These are phyloP conservation scores for Otus sunia DNA, from an alignment of 2,113 vertebrate genomes.

Conservation along the genomic window DNA sequence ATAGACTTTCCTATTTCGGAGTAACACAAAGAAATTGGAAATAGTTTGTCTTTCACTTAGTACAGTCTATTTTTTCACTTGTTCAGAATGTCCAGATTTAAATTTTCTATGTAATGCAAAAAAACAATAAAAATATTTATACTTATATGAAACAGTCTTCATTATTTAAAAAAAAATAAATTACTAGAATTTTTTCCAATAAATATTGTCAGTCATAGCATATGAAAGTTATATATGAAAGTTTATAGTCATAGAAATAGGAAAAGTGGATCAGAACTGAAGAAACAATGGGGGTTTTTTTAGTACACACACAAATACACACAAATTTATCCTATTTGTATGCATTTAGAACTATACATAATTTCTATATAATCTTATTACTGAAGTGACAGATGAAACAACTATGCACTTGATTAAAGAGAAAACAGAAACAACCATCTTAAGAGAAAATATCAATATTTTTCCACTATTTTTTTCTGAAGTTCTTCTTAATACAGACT, in stretches of 20 bases:
- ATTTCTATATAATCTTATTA: neutral
- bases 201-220: neutral
- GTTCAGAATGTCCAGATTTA: neutral
- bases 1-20: neutral
- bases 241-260: neutral
- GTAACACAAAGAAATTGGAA: neutral
- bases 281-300: neutral
- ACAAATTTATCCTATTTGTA: neutral
- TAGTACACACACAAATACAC: neutral
- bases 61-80: neutral
- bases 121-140: neutral
- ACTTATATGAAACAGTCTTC: neutral
- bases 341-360: neutral
- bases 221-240: too few relatives aligned
- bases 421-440: neutral
- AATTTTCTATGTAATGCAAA: neutral
- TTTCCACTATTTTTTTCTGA: neutral
- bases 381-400: neutral
- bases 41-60: neutral
- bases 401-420: neutral
- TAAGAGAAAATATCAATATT: neutral
- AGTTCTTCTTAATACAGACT: neutral
- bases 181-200: neutral
- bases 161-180: neutral
- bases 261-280: neutral